These are phyloP conservation scores for Nansenia antarctica DNA, from an alignment of 2,113 vertebrate genomes.

Conservation along the genomic window DNA sequence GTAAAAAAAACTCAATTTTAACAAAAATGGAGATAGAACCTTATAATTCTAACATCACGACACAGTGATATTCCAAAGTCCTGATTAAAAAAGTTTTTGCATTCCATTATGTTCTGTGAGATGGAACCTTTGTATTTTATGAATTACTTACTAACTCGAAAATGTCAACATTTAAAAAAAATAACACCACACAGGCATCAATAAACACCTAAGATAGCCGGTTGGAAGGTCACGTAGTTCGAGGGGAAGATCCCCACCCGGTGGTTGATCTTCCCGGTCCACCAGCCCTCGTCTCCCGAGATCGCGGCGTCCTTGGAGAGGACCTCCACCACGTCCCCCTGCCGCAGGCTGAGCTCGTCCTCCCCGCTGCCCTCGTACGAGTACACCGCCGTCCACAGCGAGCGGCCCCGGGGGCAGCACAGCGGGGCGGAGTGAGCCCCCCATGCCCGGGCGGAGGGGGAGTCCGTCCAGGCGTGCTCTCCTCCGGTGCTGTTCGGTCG, in stretches of 20 bases:
- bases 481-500: constrained; percentile 61
- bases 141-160: too few relatives aligned
- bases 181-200: too few relatives aligned
- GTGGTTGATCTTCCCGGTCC: constrained; percentile 86
- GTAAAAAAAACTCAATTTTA: too few relatives aligned
- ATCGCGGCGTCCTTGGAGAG: constrained; percentile 86
- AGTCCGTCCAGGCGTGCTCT: constrained; percentile 70
- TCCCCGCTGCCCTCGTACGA: constrained; percentile 87
- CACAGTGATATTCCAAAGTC: too few relatives aligned
- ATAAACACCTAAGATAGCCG: too few relatives aligned
- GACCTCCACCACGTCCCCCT: constrained; percentile 85
- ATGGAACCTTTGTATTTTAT: too few relatives aligned
- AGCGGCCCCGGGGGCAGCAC: constrained; percentile 71
- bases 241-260: constrained; percentile 87
- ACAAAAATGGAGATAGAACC: too few relatives aligned
- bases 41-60: too few relatives aligned
- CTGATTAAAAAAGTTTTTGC: too few relatives aligned
- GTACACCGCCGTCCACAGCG: constrained; percentile 85
- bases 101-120: too few relatives aligned
- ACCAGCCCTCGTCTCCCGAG: constrained; percentile 89
- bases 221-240: constrained; percentile 84
- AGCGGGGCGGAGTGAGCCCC: constrained; percentile 78
- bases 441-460: constrained; percentile 69
- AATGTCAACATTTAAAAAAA: too few relatives aligned
- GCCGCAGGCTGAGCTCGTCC: constrained; percentile 85